Evolutionary conservation across 2,888 invertebrate genomes (phyloP), one percentile per base, ranked within the genome.

Genomic region (Machimus atricapillus): DNA sequence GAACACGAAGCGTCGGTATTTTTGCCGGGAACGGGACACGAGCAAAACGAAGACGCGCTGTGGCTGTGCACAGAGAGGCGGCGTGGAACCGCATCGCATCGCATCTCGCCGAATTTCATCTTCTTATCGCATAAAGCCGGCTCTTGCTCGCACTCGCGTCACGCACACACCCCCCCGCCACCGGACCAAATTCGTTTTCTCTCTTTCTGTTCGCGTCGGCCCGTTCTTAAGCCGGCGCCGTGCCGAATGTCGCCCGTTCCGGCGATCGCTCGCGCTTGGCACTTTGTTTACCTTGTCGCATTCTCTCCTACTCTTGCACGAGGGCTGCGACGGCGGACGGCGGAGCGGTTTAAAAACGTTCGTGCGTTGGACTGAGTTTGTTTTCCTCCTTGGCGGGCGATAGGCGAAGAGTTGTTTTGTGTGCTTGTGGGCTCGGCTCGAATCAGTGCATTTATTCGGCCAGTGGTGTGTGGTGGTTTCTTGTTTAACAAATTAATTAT

Each of bases 201-300:
- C 66, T 27, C 66, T 66, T 12, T 19, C 23, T 2, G 2, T 1
- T 12, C 23, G 2, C n/a, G 52, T 1, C 52, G 52, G 16, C 4
- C 52, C n/a, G n/a, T 52, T 52, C 52, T 6, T 6, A 52, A 7
- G 5, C 52, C 52, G 19, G 1, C 8, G n/a, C 52, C 52, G 52
- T 52, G 6, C n/a, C 52, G n/a, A 52, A 1, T 0, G 0, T 9
- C 27, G 66, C 9, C 79, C 52, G 79, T 79, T 79, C 79, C 79
- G 14, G 1, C n/a, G 58, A 73, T 19, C 34, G 37, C 43, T 86
- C 56, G 79, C 85, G 12, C 85, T 85, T n/a, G 87, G 52, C 52
- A 79, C 79, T 79, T 79, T 79, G 79, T 79, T 79, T 79, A 79
- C 79, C 52, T 79, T 52, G 52, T 34, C 37, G 79, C 52, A n/a